Percentiles rank a stretch among this genome's conserved stretches.
Conservation (phyloP, 2,888 invertebrate species). For the Globia sparganii region DNA sequence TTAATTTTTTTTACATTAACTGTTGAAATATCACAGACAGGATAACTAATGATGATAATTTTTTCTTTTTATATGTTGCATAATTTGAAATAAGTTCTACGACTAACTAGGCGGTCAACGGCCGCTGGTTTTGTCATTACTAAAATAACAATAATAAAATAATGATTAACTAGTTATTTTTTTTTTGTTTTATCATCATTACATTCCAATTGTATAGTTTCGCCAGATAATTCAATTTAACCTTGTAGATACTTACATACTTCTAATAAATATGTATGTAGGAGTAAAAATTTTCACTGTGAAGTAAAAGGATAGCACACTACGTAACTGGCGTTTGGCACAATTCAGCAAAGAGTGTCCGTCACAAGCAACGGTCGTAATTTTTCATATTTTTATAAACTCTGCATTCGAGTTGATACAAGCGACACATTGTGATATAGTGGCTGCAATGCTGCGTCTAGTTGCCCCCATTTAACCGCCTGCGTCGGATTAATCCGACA, state of each 20-base stretch:
- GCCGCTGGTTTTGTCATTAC: not conserved
- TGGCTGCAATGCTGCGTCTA: constrained; percentile 21
- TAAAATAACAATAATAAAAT: not conserved
- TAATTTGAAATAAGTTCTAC: not conserved
- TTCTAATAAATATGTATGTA: not conserved
- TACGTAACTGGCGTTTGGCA: no score
- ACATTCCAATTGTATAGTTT: not conserved
- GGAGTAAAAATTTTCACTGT: not conserved
- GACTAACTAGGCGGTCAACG: no score
- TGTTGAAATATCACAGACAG: not conserved
- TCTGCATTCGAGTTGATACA: not conserved
- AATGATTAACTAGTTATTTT: not conserved
- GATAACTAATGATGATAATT: not conserved
- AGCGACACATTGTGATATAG: constrained; percentile 10
- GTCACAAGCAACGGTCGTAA: constrained; percentile 13
- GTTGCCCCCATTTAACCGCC: constrained; percentile 16
- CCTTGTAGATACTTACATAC: not conserved
- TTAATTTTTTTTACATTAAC: not conserved
- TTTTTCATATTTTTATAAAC: constrained; percentile 23
- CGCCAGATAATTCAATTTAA: not conserved
- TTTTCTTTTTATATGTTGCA: no score
- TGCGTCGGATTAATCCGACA: no score
- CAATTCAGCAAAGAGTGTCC: constrained; percentile 31
- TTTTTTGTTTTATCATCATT: not conserved
- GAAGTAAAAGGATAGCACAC: not conserved